Base-by-base conservation (phyloP, 1,140 invertebrate species). In the Leucophenga varia region DNA sequence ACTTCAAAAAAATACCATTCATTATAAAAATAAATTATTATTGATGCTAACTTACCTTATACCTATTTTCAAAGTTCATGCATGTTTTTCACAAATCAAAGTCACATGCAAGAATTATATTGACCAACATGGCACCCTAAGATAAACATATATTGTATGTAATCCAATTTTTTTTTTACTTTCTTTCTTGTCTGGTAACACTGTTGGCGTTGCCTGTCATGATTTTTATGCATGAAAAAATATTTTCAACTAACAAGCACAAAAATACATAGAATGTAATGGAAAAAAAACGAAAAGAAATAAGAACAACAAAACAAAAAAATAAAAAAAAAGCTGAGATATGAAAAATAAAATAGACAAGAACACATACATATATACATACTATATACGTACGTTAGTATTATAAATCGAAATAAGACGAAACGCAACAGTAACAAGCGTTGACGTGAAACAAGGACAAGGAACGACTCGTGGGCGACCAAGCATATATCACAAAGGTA, bases 211-310 rank as follows among this genome's bases (percentile, higher is more conserved):
- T 49, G 61, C 53, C 59, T 65, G 63, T 57, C 58, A 59, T 57
- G 63, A 56, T 67, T 65, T 67, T 67, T 59, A 67, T 63, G 56
- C 63, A 67, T 67, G 63, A 67, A 63, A 67, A 67, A 67, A 55
- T 67, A 67, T 67, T 67, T 67, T 57, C 63, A 67, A 63, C 44
- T 67, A 67, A 63, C 63, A 65, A 67, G 55, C 54, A 47, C 36
- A 31, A 54, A 43, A 16, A n/a, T n/a, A n/a, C n/a, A n/a, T n/a
- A n/a, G 55, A 50, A 39, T 36, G 35, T 36, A 25, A 43, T 9
- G 18, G 3, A 43, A 52, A 22, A 31, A 35, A 25, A 1, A 12
- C 22, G 2, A 41, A 43, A 47, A 36, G 22, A 10, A 6, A 41
- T 17, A 30, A 17, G 20, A 2, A 9, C 2, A 14, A 19, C 18